Base-by-base conservation (phyloP, 2,888 invertebrate genomes). In the Zaprionus obscuricornis region DNA sequence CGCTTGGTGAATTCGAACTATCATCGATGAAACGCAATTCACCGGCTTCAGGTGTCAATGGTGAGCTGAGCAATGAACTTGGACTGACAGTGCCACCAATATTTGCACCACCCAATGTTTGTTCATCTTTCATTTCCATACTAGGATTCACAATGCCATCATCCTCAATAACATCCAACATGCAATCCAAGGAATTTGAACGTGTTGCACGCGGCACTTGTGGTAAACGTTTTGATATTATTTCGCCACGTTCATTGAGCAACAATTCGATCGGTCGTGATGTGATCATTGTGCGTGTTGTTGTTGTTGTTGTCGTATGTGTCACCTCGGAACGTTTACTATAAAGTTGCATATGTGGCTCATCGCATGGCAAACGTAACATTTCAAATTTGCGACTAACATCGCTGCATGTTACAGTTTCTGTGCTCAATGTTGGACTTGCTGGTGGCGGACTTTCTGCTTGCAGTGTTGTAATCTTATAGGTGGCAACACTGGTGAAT, bases 11-110 rank as follows among this genome's bases (percentile, higher is more conserved):
- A 45, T 88, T 88, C 17, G 89, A 89, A 55, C 86, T 89, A 64
- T 90, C 90, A 59, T 90, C 90, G 49, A 90, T 90, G 64, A 87
- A 90, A 55, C 84, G 77, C 29, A 90, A 73, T 56, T 90, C 89
- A 1, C 79, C 72, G 22, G 74, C 74, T 16, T 66, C 84, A 4
- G 58, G 67, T 45, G 66, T 65, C 57, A 66, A 52, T 40, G 68
- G 76, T 13, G 74, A 85, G 16, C 79, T 78, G 5, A 74, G 40
- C 6, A 47, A 29, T 2, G 78, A 70, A 40, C 64, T 52, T 20
- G n/a, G n/a, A n/a, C n/a, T n/a, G n/a, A n/a, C n/a, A n/a, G n/a
- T n/a, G n/a, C n/a, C n/a, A n/a, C n/a, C n/a, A n/a, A n/a, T n/a
- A n/a, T n/a, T n/a, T n/a, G n/a, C n/a, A n/a, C n/a, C n/a, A n/a